Base-by-base conservation (phyloP, 1,140 invertebrate species). In the Pogonognathellus flavescens region DNA sequence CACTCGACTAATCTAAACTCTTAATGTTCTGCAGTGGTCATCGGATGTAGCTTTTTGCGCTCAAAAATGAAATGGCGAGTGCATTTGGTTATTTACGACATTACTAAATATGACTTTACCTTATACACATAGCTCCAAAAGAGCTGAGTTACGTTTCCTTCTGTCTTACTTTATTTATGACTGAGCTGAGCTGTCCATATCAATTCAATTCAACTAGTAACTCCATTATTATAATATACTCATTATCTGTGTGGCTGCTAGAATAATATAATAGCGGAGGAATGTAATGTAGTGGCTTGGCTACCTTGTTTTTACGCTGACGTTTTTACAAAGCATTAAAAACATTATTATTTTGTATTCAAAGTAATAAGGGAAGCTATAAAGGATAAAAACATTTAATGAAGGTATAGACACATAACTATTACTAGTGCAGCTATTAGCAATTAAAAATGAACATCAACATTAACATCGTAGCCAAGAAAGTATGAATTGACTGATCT, bases 381-480 rank as follows among this genome's bases (percentile, higher is more conserved):
- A 14, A 57, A n/a, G 11, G n/a, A n/a, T n/a, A 57, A 57, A 57
- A n/a, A 57, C 11, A 14, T 57, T 53, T 57, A 9, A n/a, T 57
- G n/a, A 57, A 57, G 53, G 53, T 57, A 57, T 41, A 41, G 31
- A 41, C 31, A 41, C 31, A 57, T 14, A 57, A n/a, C 53, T 57
- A n/a, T n/a, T 57, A n/a, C 53, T 57, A n/a, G 2, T 10, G 53
- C n/a, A 50, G 70, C 70, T 49, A 76, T 76, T 76, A 76, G 41
- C 70, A 76, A 76, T 76, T 76, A 76, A 76, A 76, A 76, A 31
- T 76, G 31, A 49, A 50, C 70, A 76, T 76, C 41, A 76, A 76
- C 70, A 76, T 76, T n/a, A 76, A 76, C 70, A 49, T 76, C 41
- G 14, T 8, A 76, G 70, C n/a, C 70, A 76, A 76, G 70, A 50